phyloP scores from a whole-genome alignment of 2,888 invertebrate genomes.

The Leptinotarsa peninsularis region DNA sequence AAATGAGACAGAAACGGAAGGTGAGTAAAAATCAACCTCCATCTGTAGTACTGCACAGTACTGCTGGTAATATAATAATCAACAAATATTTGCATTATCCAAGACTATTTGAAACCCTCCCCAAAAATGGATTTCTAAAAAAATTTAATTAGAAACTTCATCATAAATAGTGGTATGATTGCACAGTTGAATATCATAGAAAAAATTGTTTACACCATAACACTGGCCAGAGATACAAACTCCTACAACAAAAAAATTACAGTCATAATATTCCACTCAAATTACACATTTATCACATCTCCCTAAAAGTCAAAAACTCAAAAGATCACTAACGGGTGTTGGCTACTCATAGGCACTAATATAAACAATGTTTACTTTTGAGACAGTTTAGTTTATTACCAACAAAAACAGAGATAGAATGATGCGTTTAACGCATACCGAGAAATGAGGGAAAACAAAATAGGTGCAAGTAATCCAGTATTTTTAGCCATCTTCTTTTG shows the following conservation, averaged over 20 bases:
- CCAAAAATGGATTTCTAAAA: not conserved
- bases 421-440: slow-evolving; percentile 50
- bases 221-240: slow-evolving; percentile 38
- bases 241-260: slow-evolving; percentile 38
- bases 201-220: slow-evolving; percentile 18
- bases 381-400: slow-evolving; percentile 28
- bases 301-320: slow-evolving; percentile 22
- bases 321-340: slow-evolving; percentile 21
- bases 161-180: slow-evolving; percentile 20
- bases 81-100: not conserved
- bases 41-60: no score
- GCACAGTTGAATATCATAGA: slow-evolving; percentile 26
- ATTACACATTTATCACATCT: slow-evolving; percentile 35
- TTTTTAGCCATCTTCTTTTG: slow-evolving; percentile 89
- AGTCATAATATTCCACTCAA: slow-evolving; percentile 40
- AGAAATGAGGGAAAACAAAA: slow-evolving; percentile 43
- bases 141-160: no score
- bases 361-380: slow-evolving; percentile 47
- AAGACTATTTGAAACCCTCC: not conserved
- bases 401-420: slow-evolving; percentile 47
- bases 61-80: no score
- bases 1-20: no score
- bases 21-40: no score
- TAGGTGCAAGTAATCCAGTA: slow-evolving; percentile 37
- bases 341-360: slow-evolving; percentile 56